A percentile compares a stretch with the other conserved stretches of the same genome.
phyloP scores from a whole-genome alignment of 1,140 invertebrate genomes.

The Frieseomelitta varia region DNA sequence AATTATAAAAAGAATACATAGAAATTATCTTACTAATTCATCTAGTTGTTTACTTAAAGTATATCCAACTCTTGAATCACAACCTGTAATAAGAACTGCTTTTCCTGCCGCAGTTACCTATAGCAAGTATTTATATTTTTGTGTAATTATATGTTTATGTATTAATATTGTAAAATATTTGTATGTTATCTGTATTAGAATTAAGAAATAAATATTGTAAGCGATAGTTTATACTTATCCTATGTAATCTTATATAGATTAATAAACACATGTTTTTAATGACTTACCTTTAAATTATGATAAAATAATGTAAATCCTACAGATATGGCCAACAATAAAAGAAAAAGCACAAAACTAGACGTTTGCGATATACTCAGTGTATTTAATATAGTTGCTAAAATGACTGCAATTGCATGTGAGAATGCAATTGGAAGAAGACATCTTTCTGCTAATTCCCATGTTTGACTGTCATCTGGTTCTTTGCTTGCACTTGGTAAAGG shows the following conservation, averaged over 20 bases:
- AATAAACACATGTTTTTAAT: not conserved
- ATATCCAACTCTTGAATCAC: constrained; percentile 90
- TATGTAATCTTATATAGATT: not conserved
- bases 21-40: constrained; percentile 83
- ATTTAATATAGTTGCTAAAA: constrained; percentile 87
- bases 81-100: constrained; percentile 92
- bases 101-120: constrained; percentile 90
- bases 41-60: constrained; percentile 89
- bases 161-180: constrained; percentile 17
- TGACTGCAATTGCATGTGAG: constrained; percentile 89
- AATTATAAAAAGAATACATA: not conserved
- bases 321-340: constrained; percentile 87
- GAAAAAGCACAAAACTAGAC: constrained; percentile 88
- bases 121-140: constrained; percentile 35
- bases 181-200: constrained; percentile 15
- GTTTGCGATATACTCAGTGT: constrained; percentile 87
- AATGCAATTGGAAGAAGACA: constrained; percentile 89
- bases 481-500: constrained; percentile 69
- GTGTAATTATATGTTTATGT: not conserved
- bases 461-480: constrained; percentile 78
- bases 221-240: not conserved
- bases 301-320: constrained; percentile 89
- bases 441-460: constrained; percentile 90
- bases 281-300: constrained; percentile 90
- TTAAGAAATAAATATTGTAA: not conserved